A percentile compares a stretch with the other conserved stretches of the same genome.
Evolutionary conservation across 2,113 vertebrate genomes (phyloP).

Genomic region (Pluvianellus socialis): DNA sequence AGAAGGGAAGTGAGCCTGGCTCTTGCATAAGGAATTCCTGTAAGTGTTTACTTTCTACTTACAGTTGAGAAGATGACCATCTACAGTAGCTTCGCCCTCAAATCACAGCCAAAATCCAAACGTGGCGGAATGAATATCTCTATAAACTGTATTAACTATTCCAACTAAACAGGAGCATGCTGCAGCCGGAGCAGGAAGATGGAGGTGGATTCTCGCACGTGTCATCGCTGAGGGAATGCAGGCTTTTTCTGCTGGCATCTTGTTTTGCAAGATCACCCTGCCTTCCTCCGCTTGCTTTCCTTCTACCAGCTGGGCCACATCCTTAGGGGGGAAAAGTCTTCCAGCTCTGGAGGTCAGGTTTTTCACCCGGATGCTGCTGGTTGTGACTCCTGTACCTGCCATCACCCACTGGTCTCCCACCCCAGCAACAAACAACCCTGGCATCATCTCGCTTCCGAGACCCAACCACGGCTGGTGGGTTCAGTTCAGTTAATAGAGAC

Average conservation of each 20-base stretch:
- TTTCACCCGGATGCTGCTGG: background rate
- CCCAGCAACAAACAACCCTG: too few species aligned
- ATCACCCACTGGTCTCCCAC: background rate
- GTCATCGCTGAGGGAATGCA: background rate
- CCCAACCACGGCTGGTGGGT: background rate
- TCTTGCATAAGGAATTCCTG: conserved; percentile 62
- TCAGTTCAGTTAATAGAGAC: background rate
- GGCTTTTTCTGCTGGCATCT: background rate
- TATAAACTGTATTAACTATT: background rate
- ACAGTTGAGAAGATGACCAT: conserved; percentile 10
- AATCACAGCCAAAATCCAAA: conserved; percentile 12
- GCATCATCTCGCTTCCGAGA: background rate
- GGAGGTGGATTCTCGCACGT: background rate
- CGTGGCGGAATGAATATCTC: background rate
- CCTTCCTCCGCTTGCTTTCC: background rate
- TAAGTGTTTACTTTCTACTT: conserved; percentile 58
- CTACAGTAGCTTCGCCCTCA: conserved; percentile 49
- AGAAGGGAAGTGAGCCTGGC: conserved; percentile 52
- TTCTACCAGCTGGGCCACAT: background rate
- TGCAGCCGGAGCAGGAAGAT: background rate
- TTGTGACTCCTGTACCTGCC: background rate
- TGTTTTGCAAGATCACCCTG: background rate
- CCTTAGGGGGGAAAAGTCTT: background rate
- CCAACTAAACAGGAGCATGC: background rate
- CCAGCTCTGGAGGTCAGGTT: background rate